phyloP scores from a whole-genome alignment of 2,888 invertebrate genomes.

The Lasioglossum pauxillum region DNA sequence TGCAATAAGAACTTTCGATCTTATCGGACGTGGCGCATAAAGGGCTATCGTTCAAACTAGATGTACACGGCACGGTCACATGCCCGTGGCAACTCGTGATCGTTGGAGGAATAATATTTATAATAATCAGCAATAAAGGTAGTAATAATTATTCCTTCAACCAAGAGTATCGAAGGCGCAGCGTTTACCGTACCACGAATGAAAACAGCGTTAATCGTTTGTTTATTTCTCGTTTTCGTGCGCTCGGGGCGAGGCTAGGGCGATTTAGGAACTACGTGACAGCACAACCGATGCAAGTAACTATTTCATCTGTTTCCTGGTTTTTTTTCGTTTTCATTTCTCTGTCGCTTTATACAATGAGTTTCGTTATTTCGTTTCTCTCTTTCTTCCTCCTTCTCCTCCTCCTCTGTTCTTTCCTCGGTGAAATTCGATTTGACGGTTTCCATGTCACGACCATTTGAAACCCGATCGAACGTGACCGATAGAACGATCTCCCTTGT shows the following conservation, averaged over 20 bases:
- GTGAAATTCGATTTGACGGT: conserved; percentile 63
- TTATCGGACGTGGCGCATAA: conserved; percentile 21
- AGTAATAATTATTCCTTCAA: conserved; percentile 58
- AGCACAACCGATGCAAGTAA: conserved; percentile 85
- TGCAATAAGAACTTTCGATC: conserved; percentile 15
- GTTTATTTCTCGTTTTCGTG: conserved; percentile 66
- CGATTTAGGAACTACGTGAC: conserved; percentile 85
- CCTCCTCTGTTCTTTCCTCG: conserved; percentile 5
- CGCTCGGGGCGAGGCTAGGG: conserved; percentile 84
- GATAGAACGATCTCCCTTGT: conserved; percentile 35
- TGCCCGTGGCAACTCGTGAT: conserved; percentile 18
- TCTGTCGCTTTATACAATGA: conserved; percentile 65
- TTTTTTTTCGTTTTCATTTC: conserved; percentile 52
- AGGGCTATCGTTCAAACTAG: conserved; percentile 3
- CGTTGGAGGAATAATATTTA: conserved; percentile 49
- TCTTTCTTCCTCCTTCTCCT: neutral
- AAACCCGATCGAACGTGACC: conserved; percentile 32
- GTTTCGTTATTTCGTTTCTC: conserved; percentile 1
- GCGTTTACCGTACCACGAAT: conserved; percentile 69
- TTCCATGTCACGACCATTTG: conserved; percentile 60
- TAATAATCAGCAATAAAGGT: conserved; percentile 39
- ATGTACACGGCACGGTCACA: conserved; percentile 14
- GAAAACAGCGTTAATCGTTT: conserved; percentile 55
- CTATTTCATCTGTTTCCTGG: conserved; percentile 78
- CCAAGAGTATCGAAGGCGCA: conserved; percentile 51